Evolutionary conservation across 1,140 invertebrate genomes (phyloP).

Genomic region (Hycleus phaleratus): DNA sequence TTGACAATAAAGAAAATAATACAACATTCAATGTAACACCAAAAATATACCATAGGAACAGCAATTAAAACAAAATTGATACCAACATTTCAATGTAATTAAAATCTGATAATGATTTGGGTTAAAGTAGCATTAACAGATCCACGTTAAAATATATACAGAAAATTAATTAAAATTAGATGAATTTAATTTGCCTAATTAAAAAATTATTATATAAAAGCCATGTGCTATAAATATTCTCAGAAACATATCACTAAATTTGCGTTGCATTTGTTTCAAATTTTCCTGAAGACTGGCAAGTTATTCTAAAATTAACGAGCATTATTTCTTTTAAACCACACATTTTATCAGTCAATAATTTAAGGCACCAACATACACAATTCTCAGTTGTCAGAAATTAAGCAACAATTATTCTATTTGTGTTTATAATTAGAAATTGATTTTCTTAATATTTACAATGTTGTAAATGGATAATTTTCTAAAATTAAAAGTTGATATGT

Average conservation of each 20-base stretch:
- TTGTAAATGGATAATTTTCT: neutral
- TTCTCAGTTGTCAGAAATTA: neutral
- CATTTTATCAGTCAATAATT: constrained; percentile 14
- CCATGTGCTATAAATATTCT: too few relatives aligned
- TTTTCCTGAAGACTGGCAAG: constrained; percentile 10
- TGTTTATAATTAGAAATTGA: neutral
- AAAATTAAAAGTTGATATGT: neutral
- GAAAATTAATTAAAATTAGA: neutral
- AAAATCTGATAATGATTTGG: constrained; percentile 10
- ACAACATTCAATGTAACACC: too few relatives aligned
- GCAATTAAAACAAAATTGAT: constrained; percentile 1
- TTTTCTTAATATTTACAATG: neutral
- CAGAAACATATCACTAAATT: constrained; percentile 14
- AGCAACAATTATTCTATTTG: neutral
- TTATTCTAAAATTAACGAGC: constrained; percentile 1
- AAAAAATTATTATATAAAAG: too few relatives aligned
- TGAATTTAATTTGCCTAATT: too few relatives aligned
- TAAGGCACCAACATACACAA: constrained; percentile 15
- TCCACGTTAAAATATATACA: neutral
- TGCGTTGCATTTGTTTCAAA: constrained; percentile 11
- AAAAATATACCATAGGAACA: neutral
- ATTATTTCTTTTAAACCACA: constrained; percentile 1
- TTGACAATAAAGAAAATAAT: too few relatives aligned
- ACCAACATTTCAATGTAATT: constrained; percentile 8
- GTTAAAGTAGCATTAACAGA: constrained; percentile 3